Evolutionary conservation across 2,797 vertebrate species (phyloP).

Genomic region (Alcedo atthis): DNA sequence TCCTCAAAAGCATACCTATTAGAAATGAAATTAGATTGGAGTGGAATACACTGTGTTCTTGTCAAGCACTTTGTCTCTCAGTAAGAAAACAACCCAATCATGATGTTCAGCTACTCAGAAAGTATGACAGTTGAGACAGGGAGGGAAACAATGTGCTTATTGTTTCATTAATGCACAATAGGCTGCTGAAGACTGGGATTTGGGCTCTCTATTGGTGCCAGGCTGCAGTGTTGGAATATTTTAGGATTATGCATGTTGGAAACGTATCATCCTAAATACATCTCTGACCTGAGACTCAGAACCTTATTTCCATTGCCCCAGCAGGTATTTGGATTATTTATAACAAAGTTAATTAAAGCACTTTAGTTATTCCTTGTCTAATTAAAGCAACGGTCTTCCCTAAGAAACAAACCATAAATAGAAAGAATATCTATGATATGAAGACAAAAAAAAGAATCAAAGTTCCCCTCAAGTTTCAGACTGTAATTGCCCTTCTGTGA

Average conservation of each 20-base stretch:
- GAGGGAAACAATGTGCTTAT: background rate
- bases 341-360: background rate
- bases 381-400: background rate
- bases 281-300: background rate
- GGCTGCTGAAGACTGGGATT: background rate
- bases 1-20: background rate
- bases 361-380: background rate
- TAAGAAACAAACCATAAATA: background rate
- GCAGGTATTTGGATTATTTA: background rate
- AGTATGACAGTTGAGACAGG: background rate
- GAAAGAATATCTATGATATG: background rate
- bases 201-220: background rate
- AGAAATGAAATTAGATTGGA: background rate
- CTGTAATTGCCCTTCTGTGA: background rate
- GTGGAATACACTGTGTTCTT: background rate
- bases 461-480: background rate
- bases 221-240: background rate
- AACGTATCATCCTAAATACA: background rate
- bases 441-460: background rate
- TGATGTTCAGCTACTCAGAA: background rate
- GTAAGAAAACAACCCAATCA: background rate
- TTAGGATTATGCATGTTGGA: background rate
- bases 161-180: background rate
- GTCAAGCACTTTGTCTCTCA: background rate
- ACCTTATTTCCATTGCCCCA: background rate